Conservation (phyloP, 2,113 vertebrate species). For the Pomatostomus ruficeps region DNA sequence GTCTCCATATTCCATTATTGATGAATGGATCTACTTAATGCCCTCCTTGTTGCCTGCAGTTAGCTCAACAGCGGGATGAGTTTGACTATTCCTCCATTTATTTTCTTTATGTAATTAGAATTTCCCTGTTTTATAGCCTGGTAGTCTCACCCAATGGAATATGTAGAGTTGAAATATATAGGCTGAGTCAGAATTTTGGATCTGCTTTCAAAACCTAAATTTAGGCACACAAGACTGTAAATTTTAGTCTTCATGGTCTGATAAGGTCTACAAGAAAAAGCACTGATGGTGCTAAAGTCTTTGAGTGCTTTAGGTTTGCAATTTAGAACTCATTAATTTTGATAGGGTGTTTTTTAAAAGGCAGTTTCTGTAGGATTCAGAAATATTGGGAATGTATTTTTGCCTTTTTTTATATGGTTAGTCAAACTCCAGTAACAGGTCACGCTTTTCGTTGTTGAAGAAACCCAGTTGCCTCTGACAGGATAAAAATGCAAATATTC, state of each 20-base stretch:
- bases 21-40: slow-evolving; percentile 12
- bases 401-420: neutral
- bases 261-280: neutral
- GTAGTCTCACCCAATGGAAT: neutral
- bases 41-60: neutral
- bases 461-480: neutral
- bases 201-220: neutral
- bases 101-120: neutral
- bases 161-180: neutral
- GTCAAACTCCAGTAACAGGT: neutral
- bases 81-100: neutral
- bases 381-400: neutral
- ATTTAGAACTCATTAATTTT: neutral
- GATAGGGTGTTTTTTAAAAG: neutral
- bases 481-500: neutral
- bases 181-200: neutral
- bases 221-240: neutral
- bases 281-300: neutral
- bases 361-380: neutral
- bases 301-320: neutral
- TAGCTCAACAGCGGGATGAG: neutral
- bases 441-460: neutral
- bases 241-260: neutral
- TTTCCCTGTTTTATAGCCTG: neutral
- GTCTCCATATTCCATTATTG: slow-evolving; percentile 27